Percentiles rank a stretch among this genome's conserved stretches.
Evolutionary conservation across 2,113 vertebrate genomes (phyloP).

Genomic region (Charadrius vociferus): DNA sequence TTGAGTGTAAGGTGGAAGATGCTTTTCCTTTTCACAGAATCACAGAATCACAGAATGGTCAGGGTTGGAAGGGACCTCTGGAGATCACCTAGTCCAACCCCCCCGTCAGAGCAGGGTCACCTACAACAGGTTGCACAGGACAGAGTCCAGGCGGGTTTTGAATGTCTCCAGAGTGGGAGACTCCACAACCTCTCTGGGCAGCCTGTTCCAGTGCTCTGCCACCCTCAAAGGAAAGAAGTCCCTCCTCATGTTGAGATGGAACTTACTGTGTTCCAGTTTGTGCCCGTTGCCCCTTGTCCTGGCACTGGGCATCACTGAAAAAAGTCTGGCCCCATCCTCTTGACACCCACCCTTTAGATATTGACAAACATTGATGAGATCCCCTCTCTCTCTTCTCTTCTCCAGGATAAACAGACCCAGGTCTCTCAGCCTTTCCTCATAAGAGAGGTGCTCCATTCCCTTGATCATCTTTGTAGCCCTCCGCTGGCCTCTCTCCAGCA

Average conservation of each 20-base stretch:
- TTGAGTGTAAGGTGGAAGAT: neutral
- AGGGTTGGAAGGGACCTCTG: neutral
- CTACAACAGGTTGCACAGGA: neutral
- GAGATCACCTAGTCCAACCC: neutral
- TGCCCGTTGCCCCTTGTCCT: neutral
- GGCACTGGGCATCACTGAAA: neutral
- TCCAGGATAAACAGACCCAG: neutral
- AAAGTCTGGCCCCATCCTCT: neutral
- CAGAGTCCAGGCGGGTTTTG: fast-evolving
- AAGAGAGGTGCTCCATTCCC: neutral
- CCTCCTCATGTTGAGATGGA: neutral
- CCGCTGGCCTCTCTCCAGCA: neutral
- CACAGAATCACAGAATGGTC: neutral
- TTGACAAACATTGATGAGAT: neutral
- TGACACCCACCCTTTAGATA: neutral
- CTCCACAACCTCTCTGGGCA: neutral
- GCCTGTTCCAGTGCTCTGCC: neutral
- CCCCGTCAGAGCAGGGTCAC: neutral
- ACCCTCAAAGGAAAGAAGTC: neutral
- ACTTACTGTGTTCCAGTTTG: neutral
- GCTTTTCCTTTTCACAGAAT: neutral
- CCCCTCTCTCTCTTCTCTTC: neutral
- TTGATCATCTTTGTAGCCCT: neutral
- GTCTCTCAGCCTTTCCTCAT: neutral
- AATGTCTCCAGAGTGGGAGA: neutral